phyloP scores from a whole-genome alignment of 2,113 vertebrate genomes.

The Cranoglanis bouderius region DNA sequence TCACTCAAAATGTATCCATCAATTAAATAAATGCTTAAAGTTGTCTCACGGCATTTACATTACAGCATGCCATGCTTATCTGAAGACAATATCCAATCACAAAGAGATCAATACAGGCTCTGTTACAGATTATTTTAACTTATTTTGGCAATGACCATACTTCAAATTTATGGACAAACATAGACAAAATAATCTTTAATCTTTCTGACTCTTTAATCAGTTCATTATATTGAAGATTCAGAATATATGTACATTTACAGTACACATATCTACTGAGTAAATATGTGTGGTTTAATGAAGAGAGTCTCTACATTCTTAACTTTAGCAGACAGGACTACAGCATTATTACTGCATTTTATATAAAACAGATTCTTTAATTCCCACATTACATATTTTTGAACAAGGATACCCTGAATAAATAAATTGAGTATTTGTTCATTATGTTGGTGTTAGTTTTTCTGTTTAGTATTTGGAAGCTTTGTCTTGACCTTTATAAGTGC shows the following conservation, averaged over 20 bases:
- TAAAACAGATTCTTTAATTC: neutral
- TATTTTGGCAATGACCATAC: neutral
- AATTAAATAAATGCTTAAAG: neutral
- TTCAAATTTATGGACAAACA: neutral
- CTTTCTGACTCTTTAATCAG: neutral
- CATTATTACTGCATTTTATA: neutral
- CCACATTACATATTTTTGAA: neutral
- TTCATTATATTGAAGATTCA: neutral
- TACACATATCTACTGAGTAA: neutral
- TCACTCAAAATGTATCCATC: neutral
- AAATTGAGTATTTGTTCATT: too few relatives aligned
- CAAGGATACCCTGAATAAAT: too few relatives aligned
- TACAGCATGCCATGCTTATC: neutral
- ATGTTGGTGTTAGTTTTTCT: neutral
- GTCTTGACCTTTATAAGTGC: neutral
- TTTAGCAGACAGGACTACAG: neutral
- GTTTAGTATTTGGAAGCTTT: neutral
- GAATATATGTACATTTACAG: neutral
- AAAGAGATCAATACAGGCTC: neutral
- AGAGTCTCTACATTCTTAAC: too few relatives aligned
- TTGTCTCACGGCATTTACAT: neutral
- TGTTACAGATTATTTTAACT: neutral
- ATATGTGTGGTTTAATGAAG: neutral
- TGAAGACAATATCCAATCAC: neutral
- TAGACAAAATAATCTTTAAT: neutral